phyloP scores from a whole-genome alignment of 2,797 vertebrate genomes.

The Sebastes paucispinis region DNA sequence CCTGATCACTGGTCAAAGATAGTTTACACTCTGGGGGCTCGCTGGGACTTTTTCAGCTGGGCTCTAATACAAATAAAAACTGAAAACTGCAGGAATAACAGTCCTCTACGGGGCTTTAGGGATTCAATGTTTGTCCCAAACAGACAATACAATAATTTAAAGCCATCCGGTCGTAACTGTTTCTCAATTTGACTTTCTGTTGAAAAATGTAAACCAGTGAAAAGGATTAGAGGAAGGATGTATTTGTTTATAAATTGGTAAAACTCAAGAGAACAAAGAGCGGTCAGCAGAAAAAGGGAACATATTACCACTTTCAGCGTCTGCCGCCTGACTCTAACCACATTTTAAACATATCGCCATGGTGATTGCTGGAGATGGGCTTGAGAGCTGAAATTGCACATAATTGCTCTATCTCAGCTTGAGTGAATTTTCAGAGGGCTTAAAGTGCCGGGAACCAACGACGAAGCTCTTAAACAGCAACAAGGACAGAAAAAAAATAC shows the following conservation, averaged over 20 bases:
- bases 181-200: slow-evolving; percentile 21
- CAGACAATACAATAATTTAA: slow-evolving; percentile 42
- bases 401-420: slow-evolving; percentile 78
- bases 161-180: slow-evolving; percentile 19
- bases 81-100: slow-evolving; percentile 30
- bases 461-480: slow-evolving; percentile 54
- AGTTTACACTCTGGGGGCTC: slow-evolving; percentile 58
- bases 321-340: slow-evolving; percentile 67
- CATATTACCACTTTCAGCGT: slow-evolving; percentile 46
- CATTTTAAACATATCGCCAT: slow-evolving; percentile 81
- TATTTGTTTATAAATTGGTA: slow-evolving; percentile 43
- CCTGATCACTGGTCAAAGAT: slow-evolving; percentile 74
- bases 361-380: slow-evolving; percentile 82
- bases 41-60: slow-evolving; percentile 65
- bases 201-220: slow-evolving; percentile 27
- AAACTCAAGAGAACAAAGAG: slow-evolving; percentile 53
- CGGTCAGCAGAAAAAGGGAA: slow-evolving; percentile 39
- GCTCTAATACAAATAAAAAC: slow-evolving; percentile 48
- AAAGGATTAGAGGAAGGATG: slow-evolving; percentile 25
- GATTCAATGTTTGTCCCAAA: slow-evolving; percentile 41
- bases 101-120: slow-evolving; percentile 3
- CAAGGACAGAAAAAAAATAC: slow-evolving; percentile 41
- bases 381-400: slow-evolving; percentile 81
- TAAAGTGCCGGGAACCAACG: slow-evolving; percentile 72
- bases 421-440: slow-evolving; percentile 71